Evolutionary conservation across 1,140 invertebrate species (phyloP), one percentile per base, ranked within the genome.

Genomic region (Cherax destructor): DNA sequence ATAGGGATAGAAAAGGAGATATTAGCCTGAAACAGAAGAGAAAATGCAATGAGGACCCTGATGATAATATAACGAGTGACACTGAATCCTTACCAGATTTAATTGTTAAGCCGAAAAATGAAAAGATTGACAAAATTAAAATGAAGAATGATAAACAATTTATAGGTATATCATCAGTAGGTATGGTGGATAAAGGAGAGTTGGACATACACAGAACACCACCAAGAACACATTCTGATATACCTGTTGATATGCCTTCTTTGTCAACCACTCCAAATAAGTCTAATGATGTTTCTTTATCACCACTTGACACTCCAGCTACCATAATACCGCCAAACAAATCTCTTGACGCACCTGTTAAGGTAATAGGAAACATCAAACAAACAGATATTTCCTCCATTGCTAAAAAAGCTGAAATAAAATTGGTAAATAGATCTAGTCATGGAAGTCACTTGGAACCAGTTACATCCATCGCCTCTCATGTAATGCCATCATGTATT

Each of bases 231-330:
- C 10, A 50, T 5, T 47, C 47, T 24, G 83, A 18, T 50, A 65
- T 18, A 88, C n/a, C 65, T 56, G 3, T 41, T 50, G n/a, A 81
- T 49, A 80, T 83, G n/a, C 69, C 78, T 52, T 81, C 87, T 18
- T 78, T 81, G n/a, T 30, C 74, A 24, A 41, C 78, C 24, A 83
- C 87, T 50, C 79, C 79, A 30, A 47, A 59, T n/a, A 88, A 88
- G 49, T 52, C 50, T 24, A 65, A 30, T 11, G 49, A 21, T 24
- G 74, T 59, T 47, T 52, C 11, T 41, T 21, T 47, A 9, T 86
- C 85, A 13, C 21, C 74, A n/a, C 85, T 86, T 16, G n/a, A 59
- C 24, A 86, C 85, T 49, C 85, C 85, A 41, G 74, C 76, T 3
- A 72, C 76, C 69, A 52, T 72, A 74, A 30, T 52, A 18, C 21